These are phyloP conservation scores for Cygnus olor DNA, from an alignment of 2,797 vertebrate genomes.

Conservation along the genomic window DNA sequence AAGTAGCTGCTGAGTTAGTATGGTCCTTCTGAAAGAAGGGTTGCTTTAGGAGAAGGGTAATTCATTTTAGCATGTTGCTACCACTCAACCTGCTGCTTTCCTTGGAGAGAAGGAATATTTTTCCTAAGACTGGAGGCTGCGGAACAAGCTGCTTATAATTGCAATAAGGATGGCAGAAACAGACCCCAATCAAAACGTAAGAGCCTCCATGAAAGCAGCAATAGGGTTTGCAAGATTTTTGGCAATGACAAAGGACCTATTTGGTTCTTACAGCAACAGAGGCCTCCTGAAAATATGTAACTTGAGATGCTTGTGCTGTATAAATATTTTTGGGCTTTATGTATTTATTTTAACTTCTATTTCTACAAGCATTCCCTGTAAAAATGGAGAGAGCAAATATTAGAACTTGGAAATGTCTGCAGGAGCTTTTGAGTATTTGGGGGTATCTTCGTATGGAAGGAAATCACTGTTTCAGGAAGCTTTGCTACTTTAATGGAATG, in stretches of 20 bases:
- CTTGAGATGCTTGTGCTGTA: background rate
- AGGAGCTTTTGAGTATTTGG: conserved; percentile 3
- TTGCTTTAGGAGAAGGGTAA: background rate
- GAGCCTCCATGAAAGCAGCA: conserved; percentile 12
- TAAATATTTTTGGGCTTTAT: background rate
- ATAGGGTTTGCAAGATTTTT: background rate
- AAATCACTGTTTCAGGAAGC: conserved; percentile 14
- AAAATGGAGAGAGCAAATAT: background rate
- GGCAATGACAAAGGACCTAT: background rate
- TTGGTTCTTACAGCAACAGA: background rate
- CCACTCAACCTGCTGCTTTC: background rate
- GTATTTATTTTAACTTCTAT: background rate
- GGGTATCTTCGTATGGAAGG: background rate
- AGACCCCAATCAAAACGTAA: background rate
- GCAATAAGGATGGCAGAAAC: background rate
- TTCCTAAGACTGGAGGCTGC: background rate
- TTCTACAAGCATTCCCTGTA: background rate
- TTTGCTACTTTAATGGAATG: background rate
- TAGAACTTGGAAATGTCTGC: background rate
- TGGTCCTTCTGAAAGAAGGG: background rate
- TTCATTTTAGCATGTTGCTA: background rate
- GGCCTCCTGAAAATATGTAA: background rate
- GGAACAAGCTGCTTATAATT: background rate
- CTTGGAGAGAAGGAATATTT: background rate
- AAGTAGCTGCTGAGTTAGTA: background rate